Conservation (phyloP, 2,888 invertebrate species). For the Noctua janthe region DNA sequence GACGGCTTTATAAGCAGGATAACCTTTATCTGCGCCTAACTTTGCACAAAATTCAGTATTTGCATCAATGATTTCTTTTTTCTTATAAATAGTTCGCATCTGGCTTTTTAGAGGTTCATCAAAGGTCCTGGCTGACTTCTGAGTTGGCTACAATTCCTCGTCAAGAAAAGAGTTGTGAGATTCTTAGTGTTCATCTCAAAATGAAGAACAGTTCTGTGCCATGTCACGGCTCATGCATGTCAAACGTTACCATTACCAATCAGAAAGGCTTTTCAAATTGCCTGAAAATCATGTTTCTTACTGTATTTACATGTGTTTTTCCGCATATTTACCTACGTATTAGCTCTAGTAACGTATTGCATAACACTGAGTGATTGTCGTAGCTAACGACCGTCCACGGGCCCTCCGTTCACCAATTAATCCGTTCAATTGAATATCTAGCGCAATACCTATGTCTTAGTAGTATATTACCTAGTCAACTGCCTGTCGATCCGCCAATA, state of each 20-base stretch:
- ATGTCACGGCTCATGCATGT: conserved; percentile 31
- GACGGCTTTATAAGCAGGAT: conserved; percentile 41
- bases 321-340: conserved; percentile 57
- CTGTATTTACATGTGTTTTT: conserved; percentile 46
- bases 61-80: conserved; percentile 13
- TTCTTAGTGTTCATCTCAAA: conserved; percentile 8
- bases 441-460: conserved; percentile 71
- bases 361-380: conserved; percentile 56
- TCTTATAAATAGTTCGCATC: neutral
- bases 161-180: neutral
- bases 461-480: conserved; percentile 55
- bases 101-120: neutral
- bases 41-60: conserved; percentile 15
- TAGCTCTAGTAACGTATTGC: conserved; percentile 49
- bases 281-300: conserved; percentile 49
- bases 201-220: conserved; percentile 3
- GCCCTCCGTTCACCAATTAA: conserved; percentile 82
- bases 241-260: conserved; percentile 40
- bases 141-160: neutral
- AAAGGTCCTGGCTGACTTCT: neutral
- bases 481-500: conserved; percentile 57
- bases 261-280: conserved; percentile 50
- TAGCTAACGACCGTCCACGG: conserved; percentile 55
- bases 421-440: conserved; percentile 84
- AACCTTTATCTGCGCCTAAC: conserved; percentile 26